phyloP scores from a whole-genome alignment of 2,888 invertebrate species.

The Dynastes grantii region DNA sequence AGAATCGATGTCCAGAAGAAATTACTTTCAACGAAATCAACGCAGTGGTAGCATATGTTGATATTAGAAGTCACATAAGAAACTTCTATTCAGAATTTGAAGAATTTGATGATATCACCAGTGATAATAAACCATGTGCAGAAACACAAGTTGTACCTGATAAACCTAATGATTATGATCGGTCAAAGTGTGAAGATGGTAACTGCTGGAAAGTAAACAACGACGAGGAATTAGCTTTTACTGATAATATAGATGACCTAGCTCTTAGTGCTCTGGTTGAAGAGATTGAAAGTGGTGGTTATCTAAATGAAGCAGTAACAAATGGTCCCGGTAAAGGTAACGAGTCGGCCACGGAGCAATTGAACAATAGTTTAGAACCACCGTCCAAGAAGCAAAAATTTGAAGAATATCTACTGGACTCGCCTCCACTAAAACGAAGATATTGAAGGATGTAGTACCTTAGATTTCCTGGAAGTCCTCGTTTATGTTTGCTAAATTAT shows the following conservation, averaged over 20 bases:
- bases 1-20: conserved; percentile 64
- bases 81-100: conserved; percentile 60
- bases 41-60: conserved; percentile 62
- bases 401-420: conserved; percentile 32
- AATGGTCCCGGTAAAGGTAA: not conserved
- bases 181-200: not conserved
- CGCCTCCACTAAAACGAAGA: conserved; percentile 23
- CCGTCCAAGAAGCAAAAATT: conserved; percentile 41
- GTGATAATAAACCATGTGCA: not conserved
- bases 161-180: not conserved
- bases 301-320: conserved; percentile 8
- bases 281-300: conserved; percentile 44
- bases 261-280: conserved; percentile 45
- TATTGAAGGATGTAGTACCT: not conserved
- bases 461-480: too few species aligned
- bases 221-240: not conserved
- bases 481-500: not conserved
- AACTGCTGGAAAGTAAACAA: not conserved
- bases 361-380: conserved; percentile 24
- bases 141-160: not conserved
- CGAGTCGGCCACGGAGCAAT: not conserved
- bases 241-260: not conserved
- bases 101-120: conserved; percentile 61
- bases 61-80: conserved; percentile 64
- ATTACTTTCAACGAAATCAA: conserved; percentile 64